These are phyloP conservation scores for Strongylocentrotus purpuratus DNA, from an alignment of 35 echinoderm and acorn worm species.

Conservation along the genomic window DNA sequence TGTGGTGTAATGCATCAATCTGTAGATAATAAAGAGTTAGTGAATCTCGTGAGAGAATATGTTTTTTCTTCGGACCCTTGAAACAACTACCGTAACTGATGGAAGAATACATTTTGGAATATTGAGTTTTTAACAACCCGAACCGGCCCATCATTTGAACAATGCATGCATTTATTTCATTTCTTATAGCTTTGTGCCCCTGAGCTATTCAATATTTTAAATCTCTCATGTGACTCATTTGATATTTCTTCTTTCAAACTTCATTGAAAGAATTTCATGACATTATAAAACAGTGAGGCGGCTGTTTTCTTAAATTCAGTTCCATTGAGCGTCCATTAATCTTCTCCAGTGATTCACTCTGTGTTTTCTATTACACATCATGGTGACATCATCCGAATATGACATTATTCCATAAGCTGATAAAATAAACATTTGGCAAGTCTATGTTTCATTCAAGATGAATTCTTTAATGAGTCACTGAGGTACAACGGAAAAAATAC, in stretches of 20 bases:
- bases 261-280: background rate
- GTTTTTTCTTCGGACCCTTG: background rate
- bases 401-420: conserved; percentile 17
- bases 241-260: background rate
- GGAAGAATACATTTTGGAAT: background rate
- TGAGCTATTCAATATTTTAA: background rate
- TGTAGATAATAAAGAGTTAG: too few relatives aligned
- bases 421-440: conserved; percentile 6
- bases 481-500: background rate
- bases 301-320: background rate
- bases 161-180: background rate
- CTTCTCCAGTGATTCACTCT: background rate
- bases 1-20: too few relatives aligned
- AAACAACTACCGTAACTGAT: background rate
- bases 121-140: too few relatives aligned
- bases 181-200: background rate
- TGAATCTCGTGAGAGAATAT: too few relatives aligned
- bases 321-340: background rate
- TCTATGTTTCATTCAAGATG: background rate
- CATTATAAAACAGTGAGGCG: background rate
- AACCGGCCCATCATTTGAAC: background rate
- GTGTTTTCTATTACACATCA: background rate
- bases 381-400: background rate
- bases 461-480: background rate
- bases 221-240: background rate